These are phyloP conservation scores for Lepidurus packardi DNA, from an alignment of 1,140 invertebrate genomes.

Conservation along the genomic window DNA sequence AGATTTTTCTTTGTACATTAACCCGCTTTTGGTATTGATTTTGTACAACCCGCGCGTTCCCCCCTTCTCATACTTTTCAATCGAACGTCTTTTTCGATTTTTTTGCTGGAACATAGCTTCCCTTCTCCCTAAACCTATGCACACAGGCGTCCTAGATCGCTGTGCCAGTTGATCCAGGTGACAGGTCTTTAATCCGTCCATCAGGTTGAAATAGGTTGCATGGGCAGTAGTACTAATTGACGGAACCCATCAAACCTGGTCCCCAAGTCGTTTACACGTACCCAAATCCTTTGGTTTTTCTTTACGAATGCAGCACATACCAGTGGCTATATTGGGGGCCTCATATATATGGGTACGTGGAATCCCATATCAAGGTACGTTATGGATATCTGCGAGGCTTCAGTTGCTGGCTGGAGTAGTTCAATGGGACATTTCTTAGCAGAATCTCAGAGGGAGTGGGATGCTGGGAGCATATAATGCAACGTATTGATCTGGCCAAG, in stretches of 20 bases:
- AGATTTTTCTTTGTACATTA: not conserved
- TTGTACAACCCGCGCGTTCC: not conserved
- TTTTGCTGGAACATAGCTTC: not conserved
- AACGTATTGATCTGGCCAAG: constrained; percentile 2
- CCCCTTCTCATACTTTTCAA: not conserved
- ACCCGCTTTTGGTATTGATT: constrained; percentile 4
- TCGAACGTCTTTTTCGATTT: not conserved
- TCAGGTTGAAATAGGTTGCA: not conserved
- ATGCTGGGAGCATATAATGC: not conserved
- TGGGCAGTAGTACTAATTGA: not conserved
- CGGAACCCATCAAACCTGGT: not conserved
- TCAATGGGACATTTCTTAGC: not conserved
- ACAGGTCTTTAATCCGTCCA: no score
- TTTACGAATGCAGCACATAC: not conserved
- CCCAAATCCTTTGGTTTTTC: not conserved
- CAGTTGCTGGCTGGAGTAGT: not conserved
- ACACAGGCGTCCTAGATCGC: not conserved
- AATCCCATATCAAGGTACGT: not conserved
- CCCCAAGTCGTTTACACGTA: not conserved
- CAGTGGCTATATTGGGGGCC: not conserved
- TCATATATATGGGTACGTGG: not conserved
- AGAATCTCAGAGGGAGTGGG: not conserved
- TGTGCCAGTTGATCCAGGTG: no score
- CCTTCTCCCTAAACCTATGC: not conserved
- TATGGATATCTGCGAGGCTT: not conserved